Evolutionary conservation across 2,888 invertebrate genomes (phyloP), one percentile per base, ranked within the genome.

Genomic region (Lycocerus yunnanus): DNA sequence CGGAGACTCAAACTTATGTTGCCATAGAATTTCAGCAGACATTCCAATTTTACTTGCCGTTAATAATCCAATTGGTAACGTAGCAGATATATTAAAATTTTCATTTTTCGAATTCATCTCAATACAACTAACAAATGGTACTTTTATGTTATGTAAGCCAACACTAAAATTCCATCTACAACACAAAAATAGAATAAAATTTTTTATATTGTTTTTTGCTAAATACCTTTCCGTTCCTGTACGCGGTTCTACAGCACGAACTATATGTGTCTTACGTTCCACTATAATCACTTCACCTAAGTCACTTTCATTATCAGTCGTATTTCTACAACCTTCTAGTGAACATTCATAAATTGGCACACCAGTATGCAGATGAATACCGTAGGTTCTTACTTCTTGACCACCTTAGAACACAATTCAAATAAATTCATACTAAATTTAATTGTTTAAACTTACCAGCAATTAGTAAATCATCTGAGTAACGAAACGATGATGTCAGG

Each of bases 141-240:
- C 74, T 71, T 92, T 92, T 68, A 97, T 84, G 80, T 97, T 94
- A 86, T 97, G 96, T 80, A 95, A 93, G 0, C 95, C 97, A 16
- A 98, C 97, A 86, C 97, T 97, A 86, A 97, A 98, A 89, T 98
- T 98, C 98, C 98, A 98, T 84, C 97, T 88, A 88, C 78, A 80
- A 83, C 78, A 73, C 43, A 66, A 61, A 69, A 24, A 72, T 27
- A 69, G 21, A 70, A 70, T 27, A 11, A 63, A 43, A 43, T 6
- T 43, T n/a, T n/a, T n/a, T 5, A 27, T 1, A 4, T 13, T 6
- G 6, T n/a, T 43, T 6, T 6, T 6, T 8, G n/a, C 8, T n/a
- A 6, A 43, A n/a, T 81, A 95, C 94, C 93, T 94, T 88, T 98
- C 98, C 63, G 88, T 86, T 2, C 98, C 98, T 10, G 93, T 92